A percentile compares a stretch with the other conserved stretches of the same genome.
phyloP scores from a whole-genome alignment of 1,140 invertebrate genomes.

The Gonioctena quinquepunctata region DNA sequence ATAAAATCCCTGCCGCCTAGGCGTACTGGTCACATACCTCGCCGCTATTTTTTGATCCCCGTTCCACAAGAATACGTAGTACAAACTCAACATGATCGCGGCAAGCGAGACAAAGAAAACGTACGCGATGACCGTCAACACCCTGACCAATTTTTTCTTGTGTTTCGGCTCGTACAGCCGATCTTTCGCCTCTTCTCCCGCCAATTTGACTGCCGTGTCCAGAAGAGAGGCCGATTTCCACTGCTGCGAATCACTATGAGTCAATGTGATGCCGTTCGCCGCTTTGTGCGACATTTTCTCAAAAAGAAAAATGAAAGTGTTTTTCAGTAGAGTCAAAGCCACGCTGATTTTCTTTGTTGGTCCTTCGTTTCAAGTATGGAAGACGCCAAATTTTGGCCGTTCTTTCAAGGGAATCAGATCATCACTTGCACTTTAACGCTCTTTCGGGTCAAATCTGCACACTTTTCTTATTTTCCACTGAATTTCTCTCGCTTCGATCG shows the following conservation, averaged over 20 bases:
- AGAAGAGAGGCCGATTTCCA: conserved; percentile 53
- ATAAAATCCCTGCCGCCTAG: background rate
- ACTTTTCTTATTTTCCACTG: too few species aligned
- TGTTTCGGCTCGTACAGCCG: conserved; percentile 80
- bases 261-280: conserved; percentile 49
- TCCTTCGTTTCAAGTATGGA: background rate
- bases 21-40: conserved; percentile 22
- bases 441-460: background rate
- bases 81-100: conserved; percentile 91
- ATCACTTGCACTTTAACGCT: background rate
- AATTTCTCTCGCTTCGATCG: background rate
- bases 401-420: background rate
- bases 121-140: conserved; percentile 93
- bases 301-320: conserved; percentile 13
- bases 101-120: conserved; percentile 93
- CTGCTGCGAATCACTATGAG: conserved; percentile 39
- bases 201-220: conserved; percentile 68
- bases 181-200: conserved; percentile 79
- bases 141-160: conserved; percentile 86
- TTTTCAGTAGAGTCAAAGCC: conserved; percentile 25
- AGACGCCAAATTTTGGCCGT: background rate
- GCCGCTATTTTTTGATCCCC: conserved; percentile 42
- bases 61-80: conserved; percentile 96
- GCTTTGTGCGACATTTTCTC: conserved; percentile 50
- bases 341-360: conserved; percentile 13